These are phyloP conservation scores for Uropetala carovei DNA, from an alignment of 2,888 invertebrate species.

Conservation along the genomic window DNA sequence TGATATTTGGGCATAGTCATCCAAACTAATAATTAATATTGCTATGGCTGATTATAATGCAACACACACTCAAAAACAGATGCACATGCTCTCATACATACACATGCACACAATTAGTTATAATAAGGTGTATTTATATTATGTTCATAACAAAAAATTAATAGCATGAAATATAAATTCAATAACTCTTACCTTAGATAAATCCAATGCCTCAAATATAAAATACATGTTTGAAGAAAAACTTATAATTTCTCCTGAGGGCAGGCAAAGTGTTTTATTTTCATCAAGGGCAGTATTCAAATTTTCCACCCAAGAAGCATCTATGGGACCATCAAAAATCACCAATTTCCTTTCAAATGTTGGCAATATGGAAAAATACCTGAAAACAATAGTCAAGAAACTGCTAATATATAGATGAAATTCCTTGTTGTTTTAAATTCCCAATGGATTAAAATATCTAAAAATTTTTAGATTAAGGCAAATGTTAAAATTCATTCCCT, in stretches of 20 bases:
- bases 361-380: constrained; percentile 85
- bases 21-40: too few relatives aligned
- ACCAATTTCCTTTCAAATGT: constrained; percentile 91
- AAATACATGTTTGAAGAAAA: constrained; percentile 89
- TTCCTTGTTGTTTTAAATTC: too few relatives aligned
- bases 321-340: constrained; percentile 94
- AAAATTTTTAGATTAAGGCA: too few relatives aligned
- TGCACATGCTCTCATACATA: too few relatives aligned
- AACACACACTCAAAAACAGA: too few relatives aligned
- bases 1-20: too few relatives aligned
- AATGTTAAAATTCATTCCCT: too few relatives aligned
- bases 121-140: too few relatives aligned
- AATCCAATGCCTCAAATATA: constrained; percentile 92
- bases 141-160: too few relatives aligned
- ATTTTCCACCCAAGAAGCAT: constrained; percentile 94
- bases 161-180: not conserved
- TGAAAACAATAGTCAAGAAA: constrained; percentile 77
- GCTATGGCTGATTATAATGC: too few relatives aligned
- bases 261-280: constrained; percentile 90
- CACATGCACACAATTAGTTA: too few relatives aligned
- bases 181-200: constrained; percentile 78
- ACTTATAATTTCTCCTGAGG: constrained; percentile 91
- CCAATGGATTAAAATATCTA: too few relatives aligned
- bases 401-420: not conserved
- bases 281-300: constrained; percentile 93